Conservation (phyloP, 1,140 invertebrate species). For the Camponotus floridanus region DNA sequence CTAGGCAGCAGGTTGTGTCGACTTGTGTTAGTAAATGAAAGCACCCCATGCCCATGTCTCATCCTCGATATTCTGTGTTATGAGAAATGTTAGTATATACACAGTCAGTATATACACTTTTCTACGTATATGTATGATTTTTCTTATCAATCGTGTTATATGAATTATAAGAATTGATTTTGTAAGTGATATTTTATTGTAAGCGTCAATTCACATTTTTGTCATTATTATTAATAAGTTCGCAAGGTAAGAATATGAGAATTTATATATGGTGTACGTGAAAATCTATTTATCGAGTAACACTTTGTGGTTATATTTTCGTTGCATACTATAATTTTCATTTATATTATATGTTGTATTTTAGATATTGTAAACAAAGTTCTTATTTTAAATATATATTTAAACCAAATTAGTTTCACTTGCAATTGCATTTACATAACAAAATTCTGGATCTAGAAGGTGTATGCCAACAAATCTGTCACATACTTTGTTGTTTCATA, state of each 20-base stretch:
- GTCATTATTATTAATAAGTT: conserved; percentile 2
- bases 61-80: no score
- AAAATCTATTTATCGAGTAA: neutral
- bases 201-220: neutral
- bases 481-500: neutral
- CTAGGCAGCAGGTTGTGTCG: no score
- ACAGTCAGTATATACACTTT: no score
- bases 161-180: neutral
- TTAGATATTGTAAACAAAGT: neutral
- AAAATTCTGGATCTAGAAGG: neutral
- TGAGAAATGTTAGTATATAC: neutral
- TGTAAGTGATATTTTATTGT: neutral
- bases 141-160: neutral
- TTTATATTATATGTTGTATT: neutral
- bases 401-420: neutral
- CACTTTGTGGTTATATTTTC: conserved; percentile 9
- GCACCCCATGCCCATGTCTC: no score
- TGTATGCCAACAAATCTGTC: neutral
- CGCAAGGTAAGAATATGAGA: neutral
- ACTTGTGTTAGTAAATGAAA: no score
- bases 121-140: neutral
- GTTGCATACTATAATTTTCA: neutral
- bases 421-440: neutral
- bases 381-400: neutral
- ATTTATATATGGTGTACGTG: neutral